phyloP scores from a whole-genome alignment of 2,797 vertebrate genomes.

The Steatocranus sp. region DNA sequence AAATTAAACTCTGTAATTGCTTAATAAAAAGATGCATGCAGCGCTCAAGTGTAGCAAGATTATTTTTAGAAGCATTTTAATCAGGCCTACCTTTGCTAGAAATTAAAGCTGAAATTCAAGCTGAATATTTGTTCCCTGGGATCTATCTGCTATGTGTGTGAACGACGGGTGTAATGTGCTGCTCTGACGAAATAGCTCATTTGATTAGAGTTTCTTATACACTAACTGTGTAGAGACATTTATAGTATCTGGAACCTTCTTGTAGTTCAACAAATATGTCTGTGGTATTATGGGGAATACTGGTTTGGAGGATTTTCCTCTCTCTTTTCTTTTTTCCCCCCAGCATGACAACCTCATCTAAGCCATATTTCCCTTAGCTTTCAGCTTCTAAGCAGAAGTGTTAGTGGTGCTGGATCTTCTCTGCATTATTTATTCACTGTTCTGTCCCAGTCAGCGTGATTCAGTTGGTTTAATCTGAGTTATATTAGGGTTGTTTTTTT shows the following conservation, averaged over 20 bases:
- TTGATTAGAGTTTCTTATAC: background rate
- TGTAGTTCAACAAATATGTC: background rate
- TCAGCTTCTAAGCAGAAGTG: background rate
- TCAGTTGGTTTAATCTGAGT: background rate
- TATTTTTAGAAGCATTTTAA: constrained; percentile 22
- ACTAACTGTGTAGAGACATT: background rate
- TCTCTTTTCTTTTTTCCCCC: background rate
- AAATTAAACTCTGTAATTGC: constrained; percentile 26
- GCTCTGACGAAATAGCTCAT: background rate
- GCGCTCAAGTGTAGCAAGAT: background rate
- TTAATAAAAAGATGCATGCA: constrained; percentile 16
- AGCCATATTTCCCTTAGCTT: background rate
- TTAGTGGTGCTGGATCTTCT: background rate
- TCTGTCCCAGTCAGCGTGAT: background rate
- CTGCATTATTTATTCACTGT: background rate
- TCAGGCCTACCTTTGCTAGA: background rate
- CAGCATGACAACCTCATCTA: background rate
- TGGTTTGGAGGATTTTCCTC: background rate
- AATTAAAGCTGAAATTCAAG: background rate
- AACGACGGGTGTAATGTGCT: background rate
- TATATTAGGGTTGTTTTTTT: background rate
- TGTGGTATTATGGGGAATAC: background rate
- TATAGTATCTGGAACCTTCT: background rate
- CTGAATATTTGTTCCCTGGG: background rate
- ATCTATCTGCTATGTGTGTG: background rate